Percentiles rank a stretch among this genome's conserved stretches.
These are phyloP conservation scores for Tigriopus japonicus DNA, from an alignment of 1,140 invertebrate species.

Conservation along the genomic window DNA sequence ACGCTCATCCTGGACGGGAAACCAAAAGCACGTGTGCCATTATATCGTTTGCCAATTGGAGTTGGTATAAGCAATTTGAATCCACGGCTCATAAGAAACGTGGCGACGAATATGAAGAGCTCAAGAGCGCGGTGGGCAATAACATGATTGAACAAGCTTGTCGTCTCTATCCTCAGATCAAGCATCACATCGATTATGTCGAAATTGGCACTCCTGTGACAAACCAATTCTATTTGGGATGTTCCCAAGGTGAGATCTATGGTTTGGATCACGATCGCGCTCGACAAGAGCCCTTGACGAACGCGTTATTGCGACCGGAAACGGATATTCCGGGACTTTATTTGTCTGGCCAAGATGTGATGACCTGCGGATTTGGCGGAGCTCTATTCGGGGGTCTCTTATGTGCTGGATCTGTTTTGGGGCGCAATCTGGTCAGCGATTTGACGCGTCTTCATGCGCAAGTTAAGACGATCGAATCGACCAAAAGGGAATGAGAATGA, in stretches of 20 bases:
- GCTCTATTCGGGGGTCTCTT: constrained; percentile 25
- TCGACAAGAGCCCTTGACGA: constrained; percentile 22
- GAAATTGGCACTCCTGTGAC: constrained; percentile 26
- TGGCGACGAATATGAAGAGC: constrained; percentile 26
- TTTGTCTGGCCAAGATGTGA: constrained; percentile 26
- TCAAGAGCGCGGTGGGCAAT: constrained; percentile 25
- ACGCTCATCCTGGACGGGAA: constrained; percentile 17
- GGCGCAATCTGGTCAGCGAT: constrained; percentile 25
- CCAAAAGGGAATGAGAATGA: neutral
- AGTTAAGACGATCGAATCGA: neutral
- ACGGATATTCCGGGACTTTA: constrained; percentile 25
- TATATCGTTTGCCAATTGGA: constrained; percentile 24
- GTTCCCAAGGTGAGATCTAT: constrained; percentile 26
- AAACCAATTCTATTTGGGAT: constrained; percentile 26
- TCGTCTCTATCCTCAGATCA: constrained; percentile 24
- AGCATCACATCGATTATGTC: constrained; percentile 20
- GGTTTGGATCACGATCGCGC: constrained; percentile 24
- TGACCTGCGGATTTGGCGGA: constrained; percentile 26
- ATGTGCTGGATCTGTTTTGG: constrained; percentile 23
- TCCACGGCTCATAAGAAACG: constrained; percentile 24
- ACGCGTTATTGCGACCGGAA: constrained; percentile 22
- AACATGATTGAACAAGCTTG: constrained; percentile 25
- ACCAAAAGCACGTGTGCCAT: constrained; percentile 24
- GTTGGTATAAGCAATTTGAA: constrained; percentile 28
- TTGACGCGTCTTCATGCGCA: constrained; percentile 17